Evolutionary conservation across 2,113 vertebrate genomes (phyloP).

Genomic region (Bombycilla garrulus): DNA sequence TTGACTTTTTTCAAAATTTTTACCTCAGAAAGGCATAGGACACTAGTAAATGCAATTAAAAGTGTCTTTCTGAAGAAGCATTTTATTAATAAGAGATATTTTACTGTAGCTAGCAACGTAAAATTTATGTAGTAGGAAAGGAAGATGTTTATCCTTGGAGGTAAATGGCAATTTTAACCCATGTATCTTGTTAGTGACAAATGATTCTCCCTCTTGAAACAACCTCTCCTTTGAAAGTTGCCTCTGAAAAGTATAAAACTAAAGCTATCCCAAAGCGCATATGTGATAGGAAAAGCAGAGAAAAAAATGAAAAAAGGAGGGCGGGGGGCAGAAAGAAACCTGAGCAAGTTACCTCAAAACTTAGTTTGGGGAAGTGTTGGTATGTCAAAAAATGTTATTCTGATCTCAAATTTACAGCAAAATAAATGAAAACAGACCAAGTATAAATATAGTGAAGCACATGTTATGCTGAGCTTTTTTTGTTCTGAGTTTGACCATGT

Average conservation of each 20-base stretch:
- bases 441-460: background rate
- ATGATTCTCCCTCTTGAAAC: background rate
- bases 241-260: background rate
- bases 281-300: background rate
- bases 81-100: background rate
- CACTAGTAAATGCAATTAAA: background rate
- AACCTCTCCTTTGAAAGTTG: background rate
- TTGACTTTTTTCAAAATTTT: background rate
- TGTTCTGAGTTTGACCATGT: background rate
- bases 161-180: background rate
- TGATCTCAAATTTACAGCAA: background rate
- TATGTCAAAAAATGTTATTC: background rate
- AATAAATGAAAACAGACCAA: background rate
- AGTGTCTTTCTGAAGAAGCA: background rate
- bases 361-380: background rate
- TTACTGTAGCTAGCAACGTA: background rate
- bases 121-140: background rate
- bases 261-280: background rate
- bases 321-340: background rate
- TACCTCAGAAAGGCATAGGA: background rate
- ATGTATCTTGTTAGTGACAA: rapidly evolving
- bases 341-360: background rate
- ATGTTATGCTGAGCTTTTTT: background rate
- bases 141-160: background rate
- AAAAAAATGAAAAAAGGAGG: no score